Conservation (phyloP, 2,888 invertebrate species). For the Caenorhabditis doughertyi region DNA sequence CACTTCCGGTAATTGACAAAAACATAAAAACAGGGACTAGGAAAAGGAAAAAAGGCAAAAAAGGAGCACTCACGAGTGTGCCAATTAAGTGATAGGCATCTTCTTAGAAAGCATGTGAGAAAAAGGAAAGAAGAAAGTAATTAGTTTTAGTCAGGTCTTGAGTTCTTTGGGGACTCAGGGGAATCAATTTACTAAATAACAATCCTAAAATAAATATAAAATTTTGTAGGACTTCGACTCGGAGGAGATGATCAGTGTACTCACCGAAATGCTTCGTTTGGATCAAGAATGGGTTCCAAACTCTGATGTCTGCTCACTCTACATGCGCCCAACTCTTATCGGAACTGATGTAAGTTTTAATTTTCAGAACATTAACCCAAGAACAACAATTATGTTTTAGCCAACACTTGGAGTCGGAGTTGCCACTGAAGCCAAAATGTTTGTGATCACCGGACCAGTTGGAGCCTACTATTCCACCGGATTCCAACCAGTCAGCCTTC, state of each 20-base stretch:
- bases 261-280: slow-evolving; percentile 91
- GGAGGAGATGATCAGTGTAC: slow-evolving; percentile 90
- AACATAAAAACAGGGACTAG: slow-evolving; percentile 28
- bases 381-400: slow-evolving; percentile 85
- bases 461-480: slow-evolving; percentile 91
- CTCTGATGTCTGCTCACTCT: slow-evolving; percentile 90
- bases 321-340: slow-evolving; percentile 96
- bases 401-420: slow-evolving; percentile 93
- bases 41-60: not conserved
- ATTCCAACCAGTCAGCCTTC: slow-evolving; percentile 85
- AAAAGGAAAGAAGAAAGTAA: slow-evolving; percentile 41
- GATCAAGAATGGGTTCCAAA: slow-evolving; percentile 99
- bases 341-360: slow-evolving; percentile 90
- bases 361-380: not conserved
- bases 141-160: too few species aligned
- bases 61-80: slow-evolving; percentile 16
- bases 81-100: slow-evolving; percentile 62
- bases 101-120: slow-evolving; percentile 32
- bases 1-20: slow-evolving; percentile 87
- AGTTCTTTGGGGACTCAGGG: slow-evolving; percentile 12
- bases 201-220: slow-evolving; percentile 5
- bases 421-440: slow-evolving; percentile 92
- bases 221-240: slow-evolving; percentile 88
- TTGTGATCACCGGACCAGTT: slow-evolving; percentile 93
- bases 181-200: slow-evolving; percentile 2